Evolutionary conservation across 1,140 invertebrate species (phyloP), one percentile per base, ranked within the genome.

Genomic region (Eciton burchellii): DNA sequence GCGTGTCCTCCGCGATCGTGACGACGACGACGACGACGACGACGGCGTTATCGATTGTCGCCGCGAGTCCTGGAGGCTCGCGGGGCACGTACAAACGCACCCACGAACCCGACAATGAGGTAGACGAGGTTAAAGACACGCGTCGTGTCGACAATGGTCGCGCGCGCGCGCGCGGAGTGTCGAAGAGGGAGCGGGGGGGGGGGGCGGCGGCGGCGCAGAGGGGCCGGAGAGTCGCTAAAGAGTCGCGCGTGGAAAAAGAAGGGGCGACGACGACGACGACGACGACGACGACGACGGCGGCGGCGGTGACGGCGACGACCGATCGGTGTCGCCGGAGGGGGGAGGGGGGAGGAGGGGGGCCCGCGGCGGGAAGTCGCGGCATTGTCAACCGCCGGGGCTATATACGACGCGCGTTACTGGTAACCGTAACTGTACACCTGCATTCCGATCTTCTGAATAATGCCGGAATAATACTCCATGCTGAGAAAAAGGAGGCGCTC

Each of bases 11-110:
- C 74, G 63, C 81, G 89, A 91, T 93, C 92, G 92, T 93, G 92
- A 92, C 90, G 91, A 91, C n/a, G n/a, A n/a, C n/a, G n/a, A n/a
- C n/a, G n/a, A n/a, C n/a, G n/a, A n/a, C n/a, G n/a, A n/a, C n/a
- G n/a, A n/a, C n/a, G n/a, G n/a, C 91, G 89, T 92, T 93, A 93
- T 93, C 92, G 92, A 93, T 93, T 91, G 90, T 84, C 89, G 82
- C 77, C 74, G 79, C 49, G 72, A 81, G 83, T 79, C 71, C 56
- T 88, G 82, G 66, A n/a, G n/a, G 86, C 74, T 77, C 79, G 35
- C 47, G 35, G 35, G 68, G 62, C 82, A 82, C 82, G n/a, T 84
- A 88, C 84, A 83, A 62, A 82, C 86, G 79, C 86, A 84, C 77
- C 72, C 77, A 83, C 79, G 82, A 74, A 74, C 81, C 86, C 87